These are phyloP conservation scores for Heteromurus nitidus DNA, from an alignment of 2,888 invertebrate species.

Conservation along the genomic window DNA sequence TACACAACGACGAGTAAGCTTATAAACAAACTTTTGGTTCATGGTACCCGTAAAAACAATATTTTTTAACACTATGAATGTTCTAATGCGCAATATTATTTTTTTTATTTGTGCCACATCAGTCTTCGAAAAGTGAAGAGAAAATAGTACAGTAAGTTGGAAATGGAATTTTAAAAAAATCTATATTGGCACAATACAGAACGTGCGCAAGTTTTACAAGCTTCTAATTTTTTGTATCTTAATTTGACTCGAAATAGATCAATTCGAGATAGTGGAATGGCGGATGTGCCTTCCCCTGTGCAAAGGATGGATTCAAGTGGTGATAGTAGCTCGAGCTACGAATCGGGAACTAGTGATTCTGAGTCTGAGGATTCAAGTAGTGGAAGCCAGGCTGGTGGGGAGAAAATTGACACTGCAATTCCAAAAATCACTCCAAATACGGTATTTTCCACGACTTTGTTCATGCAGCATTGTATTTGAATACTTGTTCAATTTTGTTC, in stretches of 20 bases:
- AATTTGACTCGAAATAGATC: conserved; percentile 49
- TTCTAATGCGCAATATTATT: neutral
- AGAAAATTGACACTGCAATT: conserved; percentile 62
- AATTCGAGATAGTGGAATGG: conserved; percentile 70
- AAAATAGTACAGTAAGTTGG: conserved; percentile 70
- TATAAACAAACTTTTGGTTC: neutral
- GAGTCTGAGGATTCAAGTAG: conserved; percentile 73
- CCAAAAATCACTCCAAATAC: conserved; percentile 65
- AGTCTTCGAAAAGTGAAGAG: conserved; percentile 73
- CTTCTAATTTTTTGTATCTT: no score
- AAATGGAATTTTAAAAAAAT: conserved; percentile 8
- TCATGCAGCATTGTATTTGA: no score
- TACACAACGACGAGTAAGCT: conserved; percentile 71
- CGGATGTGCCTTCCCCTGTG: conserved; percentile 70
- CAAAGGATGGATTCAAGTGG: conserved; percentile 72
- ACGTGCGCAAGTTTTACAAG: no score
- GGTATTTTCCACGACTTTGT: no score
- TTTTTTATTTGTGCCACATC: conserved; percentile 16
- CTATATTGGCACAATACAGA: no score
- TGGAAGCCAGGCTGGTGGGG: conserved; percentile 70
- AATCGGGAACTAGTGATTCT: conserved; percentile 69
- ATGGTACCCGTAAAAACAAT: neutral
- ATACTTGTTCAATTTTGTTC: neutral
- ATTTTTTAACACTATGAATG: conserved; percentile 10
- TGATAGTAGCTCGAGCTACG: conserved; percentile 73